Evolutionary conservation across 2,113 vertebrate species (phyloP).

Genomic region (Sula dactylatra): DNA sequence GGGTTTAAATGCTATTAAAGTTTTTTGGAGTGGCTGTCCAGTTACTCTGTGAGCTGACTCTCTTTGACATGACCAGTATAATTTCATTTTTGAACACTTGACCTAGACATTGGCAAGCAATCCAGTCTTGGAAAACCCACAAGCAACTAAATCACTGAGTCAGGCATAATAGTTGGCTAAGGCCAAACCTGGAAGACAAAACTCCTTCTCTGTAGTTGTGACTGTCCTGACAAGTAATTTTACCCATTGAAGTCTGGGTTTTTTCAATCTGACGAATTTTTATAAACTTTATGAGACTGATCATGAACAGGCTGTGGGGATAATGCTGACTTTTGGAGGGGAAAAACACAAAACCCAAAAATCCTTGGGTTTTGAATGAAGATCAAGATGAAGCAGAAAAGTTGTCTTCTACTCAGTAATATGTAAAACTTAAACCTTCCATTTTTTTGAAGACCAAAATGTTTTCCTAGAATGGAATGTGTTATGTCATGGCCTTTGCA

Average conservation of each 20-base stretch:
- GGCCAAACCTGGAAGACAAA: not conserved
- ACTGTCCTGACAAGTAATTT: not conserved
- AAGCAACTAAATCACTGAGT: not conserved
- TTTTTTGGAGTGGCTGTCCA: not conserved
- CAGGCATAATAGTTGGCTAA: not conserved
- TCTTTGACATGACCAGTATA: not conserved
- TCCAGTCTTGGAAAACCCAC: not conserved
- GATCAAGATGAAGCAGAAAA: not conserved
- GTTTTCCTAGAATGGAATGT: not conserved
- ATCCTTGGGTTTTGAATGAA: not conserved
- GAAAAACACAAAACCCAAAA: not conserved
- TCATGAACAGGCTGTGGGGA: not conserved
- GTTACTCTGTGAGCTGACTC: not conserved
- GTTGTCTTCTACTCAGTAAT: not conserved
- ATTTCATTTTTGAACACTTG: slow-evolving; percentile 8
- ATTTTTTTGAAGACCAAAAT: not conserved
- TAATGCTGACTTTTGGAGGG: not conserved
- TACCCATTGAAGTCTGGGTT: not conserved
- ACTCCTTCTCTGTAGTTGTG: not conserved
- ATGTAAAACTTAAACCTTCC: not conserved
- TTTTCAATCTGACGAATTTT: not conserved
- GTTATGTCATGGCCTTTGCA: not conserved
- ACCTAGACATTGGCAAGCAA: not conserved
- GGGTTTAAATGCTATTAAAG: not conserved
- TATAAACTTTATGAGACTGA: not conserved